A percentile compares a stretch with the other conserved stretches of the same genome.
Evolutionary conservation across 2,888 invertebrate species (phyloP).

Genomic region (Anarsia innoxiella): DNA sequence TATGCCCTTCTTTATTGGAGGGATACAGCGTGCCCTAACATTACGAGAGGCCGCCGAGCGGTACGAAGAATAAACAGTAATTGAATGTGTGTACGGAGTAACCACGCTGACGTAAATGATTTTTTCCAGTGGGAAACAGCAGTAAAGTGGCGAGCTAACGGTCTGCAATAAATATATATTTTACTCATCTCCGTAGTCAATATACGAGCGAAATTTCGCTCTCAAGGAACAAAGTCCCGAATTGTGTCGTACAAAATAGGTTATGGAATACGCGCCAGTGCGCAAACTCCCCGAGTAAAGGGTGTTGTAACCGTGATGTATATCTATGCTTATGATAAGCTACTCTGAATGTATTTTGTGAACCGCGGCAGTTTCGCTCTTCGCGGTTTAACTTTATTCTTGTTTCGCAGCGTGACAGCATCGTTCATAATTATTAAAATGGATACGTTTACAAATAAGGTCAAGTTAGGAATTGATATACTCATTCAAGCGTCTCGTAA

Average conservation of each 20-base stretch:
- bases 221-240: conserved; percentile 28
- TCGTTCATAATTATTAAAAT: conserved; percentile 17
- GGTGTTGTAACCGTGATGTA: conserved; percentile 28
- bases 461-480: no score
- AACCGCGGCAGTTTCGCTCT: conserved; percentile 16
- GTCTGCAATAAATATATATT: conserved; percentile 30
- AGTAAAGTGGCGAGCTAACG: conserved; percentile 27
- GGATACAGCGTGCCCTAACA: conserved; percentile 15
- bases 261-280: conserved; percentile 34
- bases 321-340: conserved; percentile 27
- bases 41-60: conserved; percentile 17
- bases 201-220: no score
- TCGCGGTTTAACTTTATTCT: conserved; percentile 18
- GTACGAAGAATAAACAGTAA: conserved; percentile 26
- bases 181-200: conserved; percentile 27
- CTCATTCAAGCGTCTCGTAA: no score
- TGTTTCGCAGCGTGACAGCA: conserved; percentile 12
- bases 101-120: conserved; percentile 17
- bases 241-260: conserved; percentile 38
- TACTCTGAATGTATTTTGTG: conserved; percentile 24
- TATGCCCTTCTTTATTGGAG: conserved; percentile 23
- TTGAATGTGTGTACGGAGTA: conserved; percentile 25
- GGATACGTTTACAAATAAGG: conserved; percentile 19
- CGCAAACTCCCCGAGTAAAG: conserved; percentile 41
- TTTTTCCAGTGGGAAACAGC: conserved; percentile 24